Evolutionary conservation across 2,797 vertebrate genomes (phyloP), one percentile per base, ranked within the genome.

Genomic region (Furcifer pardalis): DNA sequence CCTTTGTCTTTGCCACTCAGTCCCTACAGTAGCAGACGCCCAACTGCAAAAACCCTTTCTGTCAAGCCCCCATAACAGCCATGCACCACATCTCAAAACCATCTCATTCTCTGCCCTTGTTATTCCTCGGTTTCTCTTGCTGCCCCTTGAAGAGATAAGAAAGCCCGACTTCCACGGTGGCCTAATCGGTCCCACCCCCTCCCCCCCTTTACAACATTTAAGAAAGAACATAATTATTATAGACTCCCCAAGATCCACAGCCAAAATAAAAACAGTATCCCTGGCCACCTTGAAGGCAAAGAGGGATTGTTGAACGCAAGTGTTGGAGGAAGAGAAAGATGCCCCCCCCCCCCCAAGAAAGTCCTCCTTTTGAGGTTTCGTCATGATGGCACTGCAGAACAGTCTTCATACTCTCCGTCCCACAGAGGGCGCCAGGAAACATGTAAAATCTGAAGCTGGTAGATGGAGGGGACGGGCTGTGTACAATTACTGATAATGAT

Each of bases 401-500:
- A 82, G 79, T 71, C 84, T 89, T 84, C 46, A 85, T 2, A 0
- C 91, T 83, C 82, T 87, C 88, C 73, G 62, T 79, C 46, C 75
- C 86, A 62, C 42, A 4, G 49, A 81, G 86, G 86, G 88, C 83
- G 3, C 91, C 89, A 88, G 25, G 0, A 86, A 89, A 91, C 86
- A 83, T 8, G 79, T 93, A 89, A 92, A 1, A 27, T 84, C 89
- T 2, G 1, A 91, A 91, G 93, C 91, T 86, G 90, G 89, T 83
- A 44, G 91, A 89, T 49, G 90, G 90, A 88, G 91, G 85, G 87
- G 87, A 87, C 91, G 87, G 87, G 88, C 92, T 92, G 90, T 94
- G 94, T 84, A 94, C 95, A 94, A 93, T 93, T 93, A 95, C 84
- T 87, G 91, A 91, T 90, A 93, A 86, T 91, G 91, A 93, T 91